A percentile compares a stretch with the other conserved stretches of the same genome.
Evolutionary conservation across 2,888 invertebrate species (phyloP).

Genomic region (Meta bourneti): DNA sequence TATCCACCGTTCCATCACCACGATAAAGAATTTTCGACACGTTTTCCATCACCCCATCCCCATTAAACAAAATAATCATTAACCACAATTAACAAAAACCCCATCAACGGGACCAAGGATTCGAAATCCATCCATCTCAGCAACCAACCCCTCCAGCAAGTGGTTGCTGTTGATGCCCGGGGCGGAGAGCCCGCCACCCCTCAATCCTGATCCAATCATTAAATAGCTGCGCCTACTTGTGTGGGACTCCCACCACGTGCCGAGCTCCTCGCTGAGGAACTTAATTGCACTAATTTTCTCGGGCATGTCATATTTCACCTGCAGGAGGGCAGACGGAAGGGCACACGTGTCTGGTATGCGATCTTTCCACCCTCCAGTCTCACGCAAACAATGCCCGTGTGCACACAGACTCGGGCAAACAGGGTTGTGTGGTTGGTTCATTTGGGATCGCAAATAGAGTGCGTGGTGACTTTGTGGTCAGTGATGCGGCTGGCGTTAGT

Average conservation of each 20-base stretch:
- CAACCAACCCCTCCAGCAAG: constrained; percentile 9
- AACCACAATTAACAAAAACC: constrained; percentile 47
- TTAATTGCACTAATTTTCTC: constrained; percentile 70
- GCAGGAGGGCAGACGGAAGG: neutral
- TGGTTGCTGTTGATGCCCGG: neutral
- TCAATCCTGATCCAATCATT: constrained; percentile 38
- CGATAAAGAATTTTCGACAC: neutral
- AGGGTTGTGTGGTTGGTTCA: neutral
- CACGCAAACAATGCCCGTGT: constrained; percentile 38
- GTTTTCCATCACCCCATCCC: neutral
- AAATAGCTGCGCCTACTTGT: constrained; percentile 39
- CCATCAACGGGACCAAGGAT: neutral
- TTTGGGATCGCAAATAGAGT: neutral
- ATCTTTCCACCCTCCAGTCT: constrained; percentile 13
- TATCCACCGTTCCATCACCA: neutral
- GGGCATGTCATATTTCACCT: constrained; percentile 57
- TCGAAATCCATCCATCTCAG: constrained; percentile 21
- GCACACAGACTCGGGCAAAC: constrained; percentile 4
- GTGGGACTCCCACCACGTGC: constrained; percentile 57
- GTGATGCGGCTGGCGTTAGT: no score
- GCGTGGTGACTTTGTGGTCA: no score
- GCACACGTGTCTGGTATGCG: constrained; percentile 11
- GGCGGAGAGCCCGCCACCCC: neutral
- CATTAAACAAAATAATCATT: constrained; percentile 31
- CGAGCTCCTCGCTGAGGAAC: constrained; percentile 22